Base-by-base conservation (phyloP, 37 sponge, comb jelly and placozoan genomes). In the Spongilla lacustris region DNA sequence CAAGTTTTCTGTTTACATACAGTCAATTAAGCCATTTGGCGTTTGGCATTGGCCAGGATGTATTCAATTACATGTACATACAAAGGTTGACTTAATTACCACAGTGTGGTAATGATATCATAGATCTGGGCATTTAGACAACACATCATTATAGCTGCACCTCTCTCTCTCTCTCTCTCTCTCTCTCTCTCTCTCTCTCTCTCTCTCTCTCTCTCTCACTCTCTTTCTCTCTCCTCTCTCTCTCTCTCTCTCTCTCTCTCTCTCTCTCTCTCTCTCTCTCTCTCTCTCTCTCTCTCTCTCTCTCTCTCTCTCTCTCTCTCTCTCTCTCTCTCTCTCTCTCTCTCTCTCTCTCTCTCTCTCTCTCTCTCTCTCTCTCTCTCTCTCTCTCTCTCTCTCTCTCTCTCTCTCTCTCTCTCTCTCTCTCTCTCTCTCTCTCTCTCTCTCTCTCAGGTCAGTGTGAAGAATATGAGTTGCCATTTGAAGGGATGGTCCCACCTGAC, bases 391-490 rank as follows among this genome's bases (percentile, higher is more conserved):
- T 80, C 81, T 69, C 31, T 80, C 81, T 80, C 68, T 69, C 68
- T 80, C 31, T 69, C 81, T 80, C 31, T 80, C 81, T 25, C 22
- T 23, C 27, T 23, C 35, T 1, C 21, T 78, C 30, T 78, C 23
- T 26, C 66, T 24, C 19, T 36, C 67, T 77, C 31, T 84, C 58
- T 76, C 34, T 48, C 46, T 78, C 58, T 33, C 38, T 73, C 76
- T 34, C 80, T 68, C 66, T 68, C 80, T 29, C 68, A 83, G 86
- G 77, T 29, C 48, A 28, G 24, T 84, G 80, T 29, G 81, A 71
- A 24, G 84, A 81, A 10, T 96, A 98, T 84, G 81, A 91, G 86
- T 73, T 92, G 12, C 99, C 99, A 0, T 97, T 91, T 74, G 72
- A 90, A 24, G 82, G 79, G 1, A 48, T 86, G 67, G 99, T 97